phyloP scores from a whole-genome alignment of 2,113 vertebrate genomes.

The Hippoglossus stenolepis region DNA sequence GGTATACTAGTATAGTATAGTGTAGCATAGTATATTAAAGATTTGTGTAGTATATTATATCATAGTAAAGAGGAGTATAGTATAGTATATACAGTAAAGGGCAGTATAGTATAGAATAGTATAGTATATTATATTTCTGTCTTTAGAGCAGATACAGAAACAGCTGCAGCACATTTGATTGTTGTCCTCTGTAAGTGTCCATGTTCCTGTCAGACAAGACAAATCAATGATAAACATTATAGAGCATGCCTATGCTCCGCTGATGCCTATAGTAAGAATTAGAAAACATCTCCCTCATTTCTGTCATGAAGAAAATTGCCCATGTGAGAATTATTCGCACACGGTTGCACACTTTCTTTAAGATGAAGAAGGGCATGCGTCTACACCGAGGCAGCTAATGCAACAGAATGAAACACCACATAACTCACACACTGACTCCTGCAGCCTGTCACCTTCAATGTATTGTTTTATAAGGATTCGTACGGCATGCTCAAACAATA shows the following conservation, averaged over 20 bases:
- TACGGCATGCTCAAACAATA: neutral
- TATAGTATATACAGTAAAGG: no score
- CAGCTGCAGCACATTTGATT: neutral
- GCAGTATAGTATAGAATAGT: no score
- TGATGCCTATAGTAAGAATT: slow-evolving; percentile 17
- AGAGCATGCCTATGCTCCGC: neutral
- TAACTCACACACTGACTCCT: slow-evolving; percentile 36
- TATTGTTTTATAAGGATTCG: neutral
- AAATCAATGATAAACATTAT: no score
- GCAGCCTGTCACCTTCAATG: slow-evolving; percentile 37
- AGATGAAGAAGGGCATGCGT: slow-evolving; percentile 43
- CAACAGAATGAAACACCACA: slow-evolving; percentile 65
- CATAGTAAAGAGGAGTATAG: no score
- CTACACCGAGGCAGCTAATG: slow-evolving; percentile 48
- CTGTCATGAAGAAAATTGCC: slow-evolving; percentile 16
- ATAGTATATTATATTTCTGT: neutral
- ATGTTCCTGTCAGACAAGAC: no score
- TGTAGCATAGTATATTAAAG: no score
- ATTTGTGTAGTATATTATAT: no score
- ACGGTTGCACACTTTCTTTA: slow-evolving; percentile 15
- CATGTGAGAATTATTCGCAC: neutral
- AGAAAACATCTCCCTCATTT: slow-evolving; percentile 23
- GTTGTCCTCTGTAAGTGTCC: no score
- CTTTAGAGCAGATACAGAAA: neutral
- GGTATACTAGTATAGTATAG: no score